phyloP scores from a whole-genome alignment of 2,113 vertebrate species.

The Lasiurus cinereus region DNA sequence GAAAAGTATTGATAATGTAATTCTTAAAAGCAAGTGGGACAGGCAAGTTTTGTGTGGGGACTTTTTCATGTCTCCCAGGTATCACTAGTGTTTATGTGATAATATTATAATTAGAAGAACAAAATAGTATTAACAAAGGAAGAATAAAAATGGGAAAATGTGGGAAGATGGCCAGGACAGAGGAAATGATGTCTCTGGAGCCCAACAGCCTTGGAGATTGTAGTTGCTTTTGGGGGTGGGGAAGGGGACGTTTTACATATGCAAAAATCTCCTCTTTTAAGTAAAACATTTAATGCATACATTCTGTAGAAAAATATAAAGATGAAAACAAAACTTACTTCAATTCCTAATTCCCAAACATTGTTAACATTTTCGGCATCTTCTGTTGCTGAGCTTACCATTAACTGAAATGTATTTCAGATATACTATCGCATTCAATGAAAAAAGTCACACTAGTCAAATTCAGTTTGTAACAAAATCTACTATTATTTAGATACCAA shows the following conservation, averaged over 20 bases:
- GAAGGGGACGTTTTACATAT: not conserved
- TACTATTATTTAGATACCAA: not conserved
- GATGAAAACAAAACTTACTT: not conserved
- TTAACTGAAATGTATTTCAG: not conserved
- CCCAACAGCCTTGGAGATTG: too few relatives aligned
- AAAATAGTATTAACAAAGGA: not conserved
- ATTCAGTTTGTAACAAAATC: not conserved
- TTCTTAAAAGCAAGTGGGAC: not conserved
- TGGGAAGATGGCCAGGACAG: fast-evolving
- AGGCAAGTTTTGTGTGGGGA: not conserved
- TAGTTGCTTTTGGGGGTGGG: not conserved
- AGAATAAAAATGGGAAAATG: not conserved
- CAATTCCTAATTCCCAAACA: not conserved
- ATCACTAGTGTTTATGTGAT: not conserved
- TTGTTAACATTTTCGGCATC: not conserved
- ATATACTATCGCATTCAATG: not conserved
- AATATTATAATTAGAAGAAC: not conserved
- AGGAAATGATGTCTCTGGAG: too few relatives aligned
- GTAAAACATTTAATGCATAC: not conserved
- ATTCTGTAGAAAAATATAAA: not conserved
- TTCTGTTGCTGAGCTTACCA: not conserved
- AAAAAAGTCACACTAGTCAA: not conserved
- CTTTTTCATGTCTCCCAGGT: not conserved
- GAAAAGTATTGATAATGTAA: slow-evolving; percentile 4
- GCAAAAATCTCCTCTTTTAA: not conserved